phyloP scores from a whole-genome alignment of 2,113 vertebrate genomes.

The Heterochromis multidens region DNA sequence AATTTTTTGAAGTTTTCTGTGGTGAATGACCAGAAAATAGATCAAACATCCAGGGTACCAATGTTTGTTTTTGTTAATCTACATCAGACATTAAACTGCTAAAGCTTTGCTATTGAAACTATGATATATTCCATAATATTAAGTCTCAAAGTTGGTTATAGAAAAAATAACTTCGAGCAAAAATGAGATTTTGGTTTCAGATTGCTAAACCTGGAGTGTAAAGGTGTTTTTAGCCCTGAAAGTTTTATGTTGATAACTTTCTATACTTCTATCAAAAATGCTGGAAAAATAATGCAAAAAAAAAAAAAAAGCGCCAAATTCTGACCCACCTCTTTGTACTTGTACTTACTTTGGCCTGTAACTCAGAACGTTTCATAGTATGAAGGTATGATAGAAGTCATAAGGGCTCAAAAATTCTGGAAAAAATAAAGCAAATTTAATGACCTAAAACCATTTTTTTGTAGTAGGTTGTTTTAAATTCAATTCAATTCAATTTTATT shows the following conservation, averaged over 20 bases:
- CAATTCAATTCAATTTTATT: too few species aligned
- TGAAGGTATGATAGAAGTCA: rapidly evolving
- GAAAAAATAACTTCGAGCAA: neutral
- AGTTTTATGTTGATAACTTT: too few species aligned
- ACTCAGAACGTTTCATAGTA: neutral
- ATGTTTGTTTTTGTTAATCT: neutral
- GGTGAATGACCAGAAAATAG: neutral
- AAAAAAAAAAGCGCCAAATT: too few species aligned
- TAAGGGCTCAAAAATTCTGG: rapidly evolving
- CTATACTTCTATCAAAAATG: too few species aligned
- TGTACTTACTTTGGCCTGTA: neutral
- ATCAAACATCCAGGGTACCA: neutral
- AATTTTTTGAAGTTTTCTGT: neutral
- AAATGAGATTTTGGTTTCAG: neutral
- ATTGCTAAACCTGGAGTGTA: neutral
- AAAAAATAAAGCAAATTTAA: neutral
- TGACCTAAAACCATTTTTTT: neutral
- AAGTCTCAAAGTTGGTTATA: neutral
- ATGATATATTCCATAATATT: neutral
- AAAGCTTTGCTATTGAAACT: neutral
- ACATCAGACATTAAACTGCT: too few species aligned
- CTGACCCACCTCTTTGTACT: neutral
- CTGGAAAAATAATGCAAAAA: too few species aligned
- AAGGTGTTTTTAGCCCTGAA: too few species aligned
- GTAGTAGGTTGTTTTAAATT: neutral